Base-by-base conservation (phyloP, 2,113 vertebrate genomes). In the Malurus elegans region DNA sequence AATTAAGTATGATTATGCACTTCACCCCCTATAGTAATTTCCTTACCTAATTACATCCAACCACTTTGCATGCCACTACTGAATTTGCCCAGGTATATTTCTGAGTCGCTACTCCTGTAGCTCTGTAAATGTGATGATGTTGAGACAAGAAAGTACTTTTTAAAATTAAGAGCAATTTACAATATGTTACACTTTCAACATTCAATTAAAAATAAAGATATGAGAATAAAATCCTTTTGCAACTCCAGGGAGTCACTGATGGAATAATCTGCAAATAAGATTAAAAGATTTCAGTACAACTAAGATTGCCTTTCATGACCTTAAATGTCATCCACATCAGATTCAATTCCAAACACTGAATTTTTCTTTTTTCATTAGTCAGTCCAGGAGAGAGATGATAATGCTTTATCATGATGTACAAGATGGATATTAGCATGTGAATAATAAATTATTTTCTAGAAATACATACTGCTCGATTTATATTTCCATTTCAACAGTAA, bases 191-290 rank as follows among this genome's bases (percentile, higher is more conserved):
- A 61, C 75, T 85, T 91, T 67, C 94, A 95, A 91, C 84, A 89
- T 93, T 96, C 92, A 94, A 97, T 96, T 94, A 97, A 97, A 96
- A 97, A 97, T 97, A 97, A 96, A 96, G 95, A 94, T 97, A 97
- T 97, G 96, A 96, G 94, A 96, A 97, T 91, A 92, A 97, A 97
- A 96, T 95, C 94, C 93, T 92, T 94, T 94, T 94, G 76, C 69
- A 96, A 60, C 94, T 92, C 93, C 93, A 73, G 95, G 95, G 88
- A 97, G 88, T 88, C 70, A 42, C 88, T 94, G 95, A 95, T 96
- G 86, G 95, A 96, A 90, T 97, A 97, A 97, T 97, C 96, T 97
- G 94, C 86, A 97, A 97, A 97, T 96, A 96, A 96, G 97, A 97
- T 96, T 97, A 97, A 97, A 97, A 97, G 96, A 97, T 97, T 97